Conservation (phyloP, 2,888 invertebrate species). For the Thysanoteuthis rhombus region DNA sequence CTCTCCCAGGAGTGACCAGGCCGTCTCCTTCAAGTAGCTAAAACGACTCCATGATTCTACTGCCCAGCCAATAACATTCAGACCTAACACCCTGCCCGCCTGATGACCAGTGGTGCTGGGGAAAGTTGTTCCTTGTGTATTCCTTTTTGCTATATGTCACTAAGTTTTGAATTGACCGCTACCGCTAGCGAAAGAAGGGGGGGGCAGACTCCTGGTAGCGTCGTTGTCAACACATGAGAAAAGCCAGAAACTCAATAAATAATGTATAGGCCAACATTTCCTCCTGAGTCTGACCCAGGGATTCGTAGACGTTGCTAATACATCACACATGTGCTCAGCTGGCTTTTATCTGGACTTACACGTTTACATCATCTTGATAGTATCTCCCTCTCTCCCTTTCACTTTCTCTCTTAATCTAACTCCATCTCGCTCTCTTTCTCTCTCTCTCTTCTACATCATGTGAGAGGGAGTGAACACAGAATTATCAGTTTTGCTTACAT, state of each 20-base stretch:
- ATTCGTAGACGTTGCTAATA: not conserved
- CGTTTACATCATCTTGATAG: not conserved
- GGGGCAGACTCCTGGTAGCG: not conserved
- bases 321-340: not conserved
- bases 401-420: not conserved
- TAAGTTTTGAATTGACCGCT: not conserved
- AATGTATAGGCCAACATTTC: not conserved
- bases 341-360: not conserved
- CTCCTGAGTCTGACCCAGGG: not conserved
- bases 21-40: not conserved
- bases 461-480: too few species aligned
- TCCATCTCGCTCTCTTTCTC: not conserved
- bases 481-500: too few species aligned
- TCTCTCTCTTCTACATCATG: not conserved
- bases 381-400: not conserved
- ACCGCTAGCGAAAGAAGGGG: not conserved
- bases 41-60: not conserved
- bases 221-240: not conserved
- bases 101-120: not conserved
- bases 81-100: not conserved
- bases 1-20: not conserved
- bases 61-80: not conserved
- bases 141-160: not conserved
- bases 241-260: not conserved
- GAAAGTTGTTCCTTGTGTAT: not conserved